Base-by-base conservation (phyloP, 1,140 invertebrate species). In the Coenobita brevimanus region DNA sequence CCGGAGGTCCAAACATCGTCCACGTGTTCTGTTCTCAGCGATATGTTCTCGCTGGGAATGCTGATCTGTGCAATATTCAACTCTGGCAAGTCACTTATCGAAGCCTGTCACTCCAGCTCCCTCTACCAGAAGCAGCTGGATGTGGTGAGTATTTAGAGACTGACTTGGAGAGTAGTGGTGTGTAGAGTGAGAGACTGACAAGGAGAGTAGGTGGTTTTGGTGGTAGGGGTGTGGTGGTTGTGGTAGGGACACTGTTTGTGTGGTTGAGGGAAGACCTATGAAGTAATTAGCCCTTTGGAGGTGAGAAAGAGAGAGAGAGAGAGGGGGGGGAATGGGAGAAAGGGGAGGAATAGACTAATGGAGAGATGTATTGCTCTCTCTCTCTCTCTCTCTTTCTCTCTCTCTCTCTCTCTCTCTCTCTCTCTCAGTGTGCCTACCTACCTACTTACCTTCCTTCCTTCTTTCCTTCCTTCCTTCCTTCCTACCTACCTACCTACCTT, bases 1-100 rank as follows among this genome's bases (percentile, higher is more conserved):
- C 97, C 97, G 0, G 97, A 98, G 94, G 95, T 97, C 60, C 98
- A 99, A 92, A 94, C 95, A 15, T 95, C 95, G 79, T 97, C 97
- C 76, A 94, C 95, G 27, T 97, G 96, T 92, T 97, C 95, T 91
- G 95, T 97, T 43, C 94, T 96, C 17, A 97, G 97, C 90, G 98
- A 99, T 92, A 98, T 99, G 97, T 99, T 97, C 93, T 98, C 97
- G 0, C 92, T 99, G 82, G 98, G 98, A 24, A 96, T 99, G 95
- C 95, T 98, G 4, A 96, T 99, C 91, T 97, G 96, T 92, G 94
- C 97, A 10, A 95, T 99, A 87, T 99, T 97, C 93, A 99, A 98
- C 93, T 94, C 95, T 76, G 98, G 98, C 21, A 94, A 95, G 87
- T 95, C 97, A 0, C 93, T 99, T 0, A 96, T 99, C 69, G 96